Evolutionary conservation across 2,797 vertebrate species (phyloP).

Genomic region (Siniperca undulata): DNA sequence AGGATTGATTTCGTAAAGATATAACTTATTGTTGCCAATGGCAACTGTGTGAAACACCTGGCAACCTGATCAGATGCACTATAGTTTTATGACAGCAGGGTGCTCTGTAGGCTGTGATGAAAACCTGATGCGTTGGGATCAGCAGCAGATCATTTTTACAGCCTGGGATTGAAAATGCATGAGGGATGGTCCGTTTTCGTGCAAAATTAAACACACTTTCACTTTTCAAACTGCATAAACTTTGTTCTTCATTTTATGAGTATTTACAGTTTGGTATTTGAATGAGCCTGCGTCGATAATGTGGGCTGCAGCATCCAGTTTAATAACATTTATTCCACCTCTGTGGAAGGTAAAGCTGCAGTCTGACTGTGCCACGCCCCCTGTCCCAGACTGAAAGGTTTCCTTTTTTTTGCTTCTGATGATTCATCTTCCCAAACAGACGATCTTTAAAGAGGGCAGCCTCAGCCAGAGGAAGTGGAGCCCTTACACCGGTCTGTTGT

Average conservation of each 20-base stretch:
- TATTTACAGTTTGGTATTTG: not conserved
- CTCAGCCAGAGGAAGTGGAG: constrained; percentile 29
- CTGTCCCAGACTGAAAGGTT: not conserved
- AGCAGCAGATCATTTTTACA: not conserved
- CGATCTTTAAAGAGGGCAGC: constrained; percentile 59
- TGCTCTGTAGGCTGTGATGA: not conserved
- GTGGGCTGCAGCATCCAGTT: not conserved
- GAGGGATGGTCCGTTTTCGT: no score
- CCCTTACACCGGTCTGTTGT: constrained; percentile 50
- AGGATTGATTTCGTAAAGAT: no score
- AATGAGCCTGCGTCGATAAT: no score
- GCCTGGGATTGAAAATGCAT: not conserved
- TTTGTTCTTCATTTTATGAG: no score
- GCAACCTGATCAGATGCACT: not conserved
- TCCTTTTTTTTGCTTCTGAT: fast-evolving
- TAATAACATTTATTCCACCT: not conserved
- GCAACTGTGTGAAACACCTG: not conserved
- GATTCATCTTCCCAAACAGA: constrained; percentile 18
- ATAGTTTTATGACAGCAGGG: not conserved
- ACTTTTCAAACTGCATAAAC: no score
- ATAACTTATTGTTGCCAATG: not conserved
- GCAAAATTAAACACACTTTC: no score
- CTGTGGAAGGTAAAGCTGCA: not conserved
- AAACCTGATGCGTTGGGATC: not conserved
- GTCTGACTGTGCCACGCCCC: not conserved